Percentiles rank a stretch among this genome's conserved stretches.
Conservation (phyloP, 2,888 invertebrate species). For the Dasysyrphus albostriatus region DNA sequence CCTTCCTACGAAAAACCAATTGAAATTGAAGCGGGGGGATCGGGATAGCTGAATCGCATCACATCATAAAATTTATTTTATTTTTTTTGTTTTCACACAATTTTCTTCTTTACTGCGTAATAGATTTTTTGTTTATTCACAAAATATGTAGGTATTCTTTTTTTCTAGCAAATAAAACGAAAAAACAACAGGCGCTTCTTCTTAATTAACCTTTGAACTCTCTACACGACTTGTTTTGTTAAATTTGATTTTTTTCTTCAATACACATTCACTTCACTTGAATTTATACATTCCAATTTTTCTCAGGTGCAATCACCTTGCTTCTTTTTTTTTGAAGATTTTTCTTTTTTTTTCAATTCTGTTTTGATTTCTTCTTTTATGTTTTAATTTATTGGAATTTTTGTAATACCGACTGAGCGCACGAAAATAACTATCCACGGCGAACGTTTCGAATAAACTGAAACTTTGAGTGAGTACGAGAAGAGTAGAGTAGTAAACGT, state of each 20-base stretch:
- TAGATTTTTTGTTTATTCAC: constrained; percentile 48
- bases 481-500: neutral
- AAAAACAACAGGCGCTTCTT: constrained; percentile 62
- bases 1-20: constrained; percentile 7
- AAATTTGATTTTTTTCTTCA: constrained; percentile 45
- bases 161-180: constrained; percentile 28
- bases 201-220: constrained; percentile 67
- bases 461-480: constrained; percentile 10
- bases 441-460: constrained; percentile 64
- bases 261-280: constrained; percentile 45
- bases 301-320: constrained; percentile 73
- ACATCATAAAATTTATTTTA: constrained; percentile 73
- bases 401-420: constrained; percentile 27
- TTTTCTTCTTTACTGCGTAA: constrained; percentile 68
- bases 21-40: constrained; percentile 44
- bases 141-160: neutral
- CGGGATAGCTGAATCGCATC: constrained; percentile 53
- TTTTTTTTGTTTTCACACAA: constrained; percentile 53
- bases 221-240: constrained; percentile 48
- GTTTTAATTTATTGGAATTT: constrained; percentile 50
- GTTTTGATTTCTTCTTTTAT: constrained; percentile 62
- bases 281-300: constrained; percentile 11
- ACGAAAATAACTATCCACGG: constrained; percentile 46
- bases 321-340: constrained; percentile 62
- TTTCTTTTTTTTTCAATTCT: constrained; percentile 52